A percentile compares a stretch with the other conserved stretches of the same genome.
phyloP scores from a whole-genome alignment of 2,113 vertebrate genomes.

The Falcunculus frontatus region DNA sequence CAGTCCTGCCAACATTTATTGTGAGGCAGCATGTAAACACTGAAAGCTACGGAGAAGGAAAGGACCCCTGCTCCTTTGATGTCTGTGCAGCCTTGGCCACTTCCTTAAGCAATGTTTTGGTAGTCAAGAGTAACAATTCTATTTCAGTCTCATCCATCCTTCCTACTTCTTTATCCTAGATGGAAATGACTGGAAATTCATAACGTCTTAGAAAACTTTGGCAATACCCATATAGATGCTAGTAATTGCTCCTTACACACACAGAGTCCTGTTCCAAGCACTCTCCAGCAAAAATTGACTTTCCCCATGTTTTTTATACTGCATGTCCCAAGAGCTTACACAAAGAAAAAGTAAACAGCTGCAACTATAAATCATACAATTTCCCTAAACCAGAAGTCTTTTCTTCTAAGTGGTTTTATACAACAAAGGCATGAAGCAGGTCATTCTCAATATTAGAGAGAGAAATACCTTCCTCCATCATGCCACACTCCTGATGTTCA shows the following conservation, averaged over 20 bases:
- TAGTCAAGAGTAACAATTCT: neutral
- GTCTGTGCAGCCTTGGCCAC: neutral
- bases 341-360: neutral
- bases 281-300: neutral
- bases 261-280: neutral
- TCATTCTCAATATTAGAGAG: neutral
- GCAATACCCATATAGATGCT: neutral
- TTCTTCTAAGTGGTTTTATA: neutral
- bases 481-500: neutral
- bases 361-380: neutral
- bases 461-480: neutral
- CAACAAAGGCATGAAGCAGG: neutral
- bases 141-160: neutral
- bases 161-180: neutral
- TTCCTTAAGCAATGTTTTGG: neutral
- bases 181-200: neutral
- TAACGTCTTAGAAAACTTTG: neutral
- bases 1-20: neutral
- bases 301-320: neutral
- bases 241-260: neutral
- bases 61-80: neutral
- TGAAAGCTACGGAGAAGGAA: neutral
- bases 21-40: neutral
- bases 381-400: neutral
- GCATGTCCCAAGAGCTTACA: neutral